Base-by-base conservation (phyloP, 2,888 invertebrate genomes). In the Auanema freiburgensis region DNA sequence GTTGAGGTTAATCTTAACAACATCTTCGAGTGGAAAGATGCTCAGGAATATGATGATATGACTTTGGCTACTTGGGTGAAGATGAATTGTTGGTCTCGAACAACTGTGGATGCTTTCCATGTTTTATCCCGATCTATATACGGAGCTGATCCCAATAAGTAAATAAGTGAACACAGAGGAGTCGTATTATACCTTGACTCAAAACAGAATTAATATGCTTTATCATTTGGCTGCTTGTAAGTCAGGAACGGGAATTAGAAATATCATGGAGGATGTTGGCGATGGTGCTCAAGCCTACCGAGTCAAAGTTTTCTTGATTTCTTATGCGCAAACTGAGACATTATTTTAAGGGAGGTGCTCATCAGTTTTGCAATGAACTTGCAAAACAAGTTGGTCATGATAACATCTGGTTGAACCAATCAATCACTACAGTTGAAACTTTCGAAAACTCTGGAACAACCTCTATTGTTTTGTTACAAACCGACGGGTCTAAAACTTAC, bases 161-260 rank as follows among this genome's bases (percentile, higher is more conserved):
- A 52, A 0, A 6, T 8, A 23, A 52, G 16, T 23, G n/a, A 18
- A 16, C 18, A n/a, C 18, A 18, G n/a, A n/a, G n/a, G 24, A 50
- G 14, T 50, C 18, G 11, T 10, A 10, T 12, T 12, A 21, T 2
- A 40, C n/a, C 16, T 24, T 8, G 18, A 41, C 1, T 24, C 4
- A 58, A 55, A 59, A 54, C 41, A 67, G 67, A 49, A 42, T 71
- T 10, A 69, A 61, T 50, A 68, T 71, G 68, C 40, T 71, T 8
- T 71, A 59, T 44, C 61, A 63, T 21, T 18, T 71, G 16, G 54
- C 60, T 33, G 57, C 54, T 57, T 49, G 59, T 5, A 66, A 69
- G 42, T 57, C 62, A n/a, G 69, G 69, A 12, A 66, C 65, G 14
- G 21, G 52, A 8, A 59, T 58, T 44, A 52, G 57, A 55, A 66